phyloP scores from a whole-genome alignment of 2,888 invertebrate genomes.

The Terebella lapidaria region DNA sequence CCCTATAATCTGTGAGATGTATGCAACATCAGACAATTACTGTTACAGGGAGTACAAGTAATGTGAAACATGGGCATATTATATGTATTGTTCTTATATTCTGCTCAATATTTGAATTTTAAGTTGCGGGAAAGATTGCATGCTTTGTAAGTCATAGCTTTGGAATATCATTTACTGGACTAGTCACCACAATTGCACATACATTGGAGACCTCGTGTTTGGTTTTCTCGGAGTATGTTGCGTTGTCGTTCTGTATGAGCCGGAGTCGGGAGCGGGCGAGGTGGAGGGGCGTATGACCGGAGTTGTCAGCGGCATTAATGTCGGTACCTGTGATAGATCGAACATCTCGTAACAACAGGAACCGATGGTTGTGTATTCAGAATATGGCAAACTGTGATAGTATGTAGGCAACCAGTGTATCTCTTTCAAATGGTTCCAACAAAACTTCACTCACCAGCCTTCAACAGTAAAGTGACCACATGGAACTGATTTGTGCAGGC shows the following conservation, averaged over 20 bases:
- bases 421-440: too few species aligned
- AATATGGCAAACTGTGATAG: too few species aligned
- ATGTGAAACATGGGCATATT: background rate
- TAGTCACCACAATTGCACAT: too few species aligned
- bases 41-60: slow-evolving; percentile 18
- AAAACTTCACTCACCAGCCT: slow-evolving; percentile 61
- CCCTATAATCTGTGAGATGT: slow-evolving; percentile 64
- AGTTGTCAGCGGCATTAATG: slow-evolving; percentile 69
- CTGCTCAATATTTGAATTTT: too few species aligned
- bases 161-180: too few species aligned
- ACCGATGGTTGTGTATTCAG: too few species aligned
- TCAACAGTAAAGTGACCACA: slow-evolving; percentile 72
- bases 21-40: too few species aligned
- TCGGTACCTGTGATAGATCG: slow-evolving; percentile 74
- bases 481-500: slow-evolving; percentile 74
- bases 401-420: too few species aligned
- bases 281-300: slow-evolving; percentile 78
- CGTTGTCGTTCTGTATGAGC: slow-evolving; percentile 55
- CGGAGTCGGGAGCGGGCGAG: slow-evolving; percentile 78
- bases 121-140: too few species aligned
- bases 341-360: too few species aligned
- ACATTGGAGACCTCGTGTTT: slow-evolving; percentile 50
- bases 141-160: too few species aligned
- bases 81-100: too few species aligned
- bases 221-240: slow-evolving; percentile 35